These are phyloP conservation scores for Crematogaster levior DNA, from an alignment of 2,888 invertebrate species.

Conservation along the genomic window DNA sequence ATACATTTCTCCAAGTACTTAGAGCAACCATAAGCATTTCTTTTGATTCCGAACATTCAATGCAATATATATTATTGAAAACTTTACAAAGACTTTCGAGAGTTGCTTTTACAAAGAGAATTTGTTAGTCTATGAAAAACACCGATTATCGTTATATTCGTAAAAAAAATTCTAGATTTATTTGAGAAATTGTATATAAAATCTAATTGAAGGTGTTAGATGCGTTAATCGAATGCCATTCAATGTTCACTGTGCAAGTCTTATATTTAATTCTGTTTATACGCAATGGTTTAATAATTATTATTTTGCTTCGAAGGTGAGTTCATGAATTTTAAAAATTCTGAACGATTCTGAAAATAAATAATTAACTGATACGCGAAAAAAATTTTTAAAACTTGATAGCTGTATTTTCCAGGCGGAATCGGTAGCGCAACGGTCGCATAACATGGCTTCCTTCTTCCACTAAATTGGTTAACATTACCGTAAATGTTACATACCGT, in stretches of 20 bases:
- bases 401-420: constrained; percentile 26
- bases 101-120: neutral
- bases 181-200: constrained; percentile 46
- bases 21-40: constrained; percentile 29
- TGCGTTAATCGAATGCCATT: constrained; percentile 14
- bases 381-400: neutral
- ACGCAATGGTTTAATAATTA: constrained; percentile 20
- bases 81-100: constrained; percentile 3
- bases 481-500: constrained; percentile 76
- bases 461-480: constrained; percentile 72
- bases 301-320: neutral
- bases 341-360: neutral
- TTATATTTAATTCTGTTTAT: constrained; percentile 38
- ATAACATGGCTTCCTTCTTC: constrained; percentile 68
- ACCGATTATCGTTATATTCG: neutral
- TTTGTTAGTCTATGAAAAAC: constrained; percentile 1
- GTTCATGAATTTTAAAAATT: too few relatives aligned
- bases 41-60: constrained; percentile 25
- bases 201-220: constrained; percentile 25
- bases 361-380: neutral
- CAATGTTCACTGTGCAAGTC: constrained; percentile 30
- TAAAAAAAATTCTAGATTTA: constrained; percentile 31
- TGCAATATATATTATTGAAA: neutral
- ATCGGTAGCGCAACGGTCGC: constrained; percentile 38
- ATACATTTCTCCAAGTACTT: constrained; percentile 47